Base-by-base conservation (phyloP, 2,113 vertebrate species). In the Euleptes europaea region DNA sequence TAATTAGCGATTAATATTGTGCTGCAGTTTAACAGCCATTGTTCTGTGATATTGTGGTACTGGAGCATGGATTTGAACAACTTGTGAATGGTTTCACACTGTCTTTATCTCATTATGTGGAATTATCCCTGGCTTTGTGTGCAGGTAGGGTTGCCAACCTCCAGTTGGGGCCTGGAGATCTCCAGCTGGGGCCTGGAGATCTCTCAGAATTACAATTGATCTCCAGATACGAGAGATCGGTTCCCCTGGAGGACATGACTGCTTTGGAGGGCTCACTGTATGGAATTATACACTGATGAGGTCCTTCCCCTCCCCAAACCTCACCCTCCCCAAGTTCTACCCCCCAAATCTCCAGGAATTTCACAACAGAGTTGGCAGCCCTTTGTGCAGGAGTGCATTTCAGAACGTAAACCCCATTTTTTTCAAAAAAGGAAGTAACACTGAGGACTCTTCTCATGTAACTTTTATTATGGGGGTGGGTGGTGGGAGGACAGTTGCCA, bases 1-100 rank as follows among this genome's bases (percentile, higher is more conserved):
- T 92, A 94, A 94, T 94, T 94, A 93, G 89, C 83, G 94, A 93
- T 94, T 91, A 94, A 93, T 94, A 91, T 67, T 72, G 4, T 72
- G 80, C 75, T 82, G 11, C 73, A 21, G 33, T 78, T 90, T 88
- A 88, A 85, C 65, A 90, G 60, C 84, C 0, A 72, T 88, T 93
- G 90, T 90, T 91, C 69, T 88, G 63, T 84, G 89, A 33, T 54
- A 49, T 35, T 93, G 90, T 89, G 66, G 69, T 10, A 10, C 70
- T 89, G 78, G 86, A 92, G 86, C 83, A 82, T 8, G 84, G 87
- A 82, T 86, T 44, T n/a, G 44, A 77, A 33, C 74, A 88, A 90
- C 3, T 67, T 84, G 69, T 1, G 1, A 86, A 76, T 42, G 8
- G 80, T 54, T 93, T 92, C 0, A 51, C 0, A 0, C 63, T 44